A percentile compares a stretch with the other conserved stretches of the same genome.
phyloP scores from a whole-genome alignment of 2,797 vertebrate species.

The Tenualosa thibaudeaui region DNA sequence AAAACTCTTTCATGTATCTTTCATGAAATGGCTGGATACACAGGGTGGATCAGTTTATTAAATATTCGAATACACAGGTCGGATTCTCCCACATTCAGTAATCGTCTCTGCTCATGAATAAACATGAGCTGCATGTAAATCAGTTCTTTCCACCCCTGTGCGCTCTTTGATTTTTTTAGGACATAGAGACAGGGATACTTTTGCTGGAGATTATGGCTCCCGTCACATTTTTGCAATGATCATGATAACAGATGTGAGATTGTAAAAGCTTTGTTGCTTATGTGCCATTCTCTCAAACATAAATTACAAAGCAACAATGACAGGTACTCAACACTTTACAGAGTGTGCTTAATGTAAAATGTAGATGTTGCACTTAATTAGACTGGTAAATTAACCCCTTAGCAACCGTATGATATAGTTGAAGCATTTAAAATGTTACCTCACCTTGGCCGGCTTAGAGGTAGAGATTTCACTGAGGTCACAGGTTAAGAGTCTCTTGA shows the following conservation, averaged over 20 bases:
- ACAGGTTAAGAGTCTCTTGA: constrained; percentile 68
- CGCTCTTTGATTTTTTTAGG: constrained; percentile 45
- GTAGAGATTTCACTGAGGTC: constrained; percentile 36
- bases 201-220: background rate
- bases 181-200: background rate
- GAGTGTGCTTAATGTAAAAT: background rate
- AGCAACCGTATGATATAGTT: background rate
- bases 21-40: constrained; percentile 63
- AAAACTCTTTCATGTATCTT: constrained; percentile 64
- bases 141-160: constrained; percentile 37
- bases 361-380: background rate
- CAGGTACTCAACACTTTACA: background rate
- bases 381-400: background rate
- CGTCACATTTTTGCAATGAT: constrained; percentile 7
- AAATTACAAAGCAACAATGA: background rate
- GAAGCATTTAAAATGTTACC: background rate
- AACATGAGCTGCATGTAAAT: constrained; percentile 62
- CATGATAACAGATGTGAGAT: background rate
- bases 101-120: constrained; percentile 61
- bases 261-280: background rate
- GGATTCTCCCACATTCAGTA: constrained; percentile 64
- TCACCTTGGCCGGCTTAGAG: constrained; percentile 12
- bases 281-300: constrained; percentile 5
- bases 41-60: constrained; percentile 44
- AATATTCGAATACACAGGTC: constrained; percentile 59